These are phyloP conservation scores for Trachops cirrhosus DNA, from an alignment of 2,797 vertebrate species.

Conservation along the genomic window DNA sequence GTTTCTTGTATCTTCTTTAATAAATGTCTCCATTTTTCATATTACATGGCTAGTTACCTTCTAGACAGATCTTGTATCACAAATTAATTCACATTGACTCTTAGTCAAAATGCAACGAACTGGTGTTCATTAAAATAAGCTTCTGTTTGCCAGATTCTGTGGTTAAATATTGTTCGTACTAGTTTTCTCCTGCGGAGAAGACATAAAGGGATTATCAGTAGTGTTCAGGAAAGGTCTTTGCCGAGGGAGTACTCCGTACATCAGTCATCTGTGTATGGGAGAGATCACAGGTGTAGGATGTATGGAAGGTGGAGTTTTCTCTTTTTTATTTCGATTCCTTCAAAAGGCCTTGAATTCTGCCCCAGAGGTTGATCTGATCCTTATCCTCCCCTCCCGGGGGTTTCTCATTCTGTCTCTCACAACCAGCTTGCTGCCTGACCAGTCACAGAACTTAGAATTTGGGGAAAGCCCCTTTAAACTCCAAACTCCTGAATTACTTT, in stretches of 20 bases:
- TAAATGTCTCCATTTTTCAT: not conserved
- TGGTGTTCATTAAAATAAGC: not conserved
- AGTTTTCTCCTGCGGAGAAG: not conserved
- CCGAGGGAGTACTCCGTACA: not conserved
- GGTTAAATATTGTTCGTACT: not conserved
- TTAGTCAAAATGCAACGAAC: not conserved
- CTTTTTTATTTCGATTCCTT: not conserved
- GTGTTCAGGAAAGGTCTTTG: not conserved
- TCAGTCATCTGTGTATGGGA: not conserved
- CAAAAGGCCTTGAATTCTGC: not conserved
- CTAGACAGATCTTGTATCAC: not conserved
- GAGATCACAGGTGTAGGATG: not conserved
- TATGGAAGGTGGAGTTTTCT: not conserved
- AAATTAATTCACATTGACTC: not conserved
- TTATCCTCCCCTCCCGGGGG: accelerated
- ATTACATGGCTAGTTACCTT: not conserved
- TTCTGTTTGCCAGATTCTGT: not conserved
- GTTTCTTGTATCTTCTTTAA: not conserved
- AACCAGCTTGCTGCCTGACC: not conserved
- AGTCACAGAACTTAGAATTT: not conserved
- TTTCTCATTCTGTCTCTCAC: not conserved
- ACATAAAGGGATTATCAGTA: not conserved
- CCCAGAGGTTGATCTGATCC: not conserved
- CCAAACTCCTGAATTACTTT: not conserved
- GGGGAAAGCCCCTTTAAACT: not conserved